A percentile compares a stretch with the other conserved stretches of the same genome.
These are phyloP conservation scores for Poecile montanus DNA, from an alignment of 2,797 vertebrate genomes.

Conservation along the genomic window DNA sequence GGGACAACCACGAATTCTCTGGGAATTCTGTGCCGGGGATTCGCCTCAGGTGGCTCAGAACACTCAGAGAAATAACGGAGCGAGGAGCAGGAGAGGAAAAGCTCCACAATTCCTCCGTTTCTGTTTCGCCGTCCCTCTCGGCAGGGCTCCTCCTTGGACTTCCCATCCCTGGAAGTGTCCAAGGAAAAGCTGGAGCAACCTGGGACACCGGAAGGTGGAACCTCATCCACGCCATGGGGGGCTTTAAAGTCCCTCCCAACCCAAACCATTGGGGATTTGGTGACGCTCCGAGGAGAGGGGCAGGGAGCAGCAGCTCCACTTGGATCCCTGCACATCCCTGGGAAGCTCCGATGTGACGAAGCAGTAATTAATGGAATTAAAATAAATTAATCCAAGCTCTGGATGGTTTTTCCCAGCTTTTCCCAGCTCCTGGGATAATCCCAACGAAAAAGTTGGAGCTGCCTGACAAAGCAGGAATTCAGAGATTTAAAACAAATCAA, in stretches of 20 bases:
- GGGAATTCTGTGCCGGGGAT: neutral
- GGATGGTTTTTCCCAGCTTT: neutral
- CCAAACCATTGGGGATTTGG: neutral
- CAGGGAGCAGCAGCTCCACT: rapidly evolving
- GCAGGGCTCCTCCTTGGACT: neutral
- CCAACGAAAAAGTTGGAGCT: neutral
- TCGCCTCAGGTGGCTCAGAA: rapidly evolving
- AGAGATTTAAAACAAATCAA: neutral
- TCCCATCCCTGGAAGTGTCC: neutral
- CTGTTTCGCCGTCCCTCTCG: rapidly evolving
- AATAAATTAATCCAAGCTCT: neutral
- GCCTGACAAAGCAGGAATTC: neutral
- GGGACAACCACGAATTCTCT: neutral
- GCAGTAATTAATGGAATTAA: neutral
- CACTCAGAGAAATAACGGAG: neutral
- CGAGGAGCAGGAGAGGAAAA: neutral
- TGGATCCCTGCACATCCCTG: neutral
- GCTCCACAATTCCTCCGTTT: rapidly evolving
- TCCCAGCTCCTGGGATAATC: neutral
- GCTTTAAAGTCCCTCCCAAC: neutral
- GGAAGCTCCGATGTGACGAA: rapidly evolving
- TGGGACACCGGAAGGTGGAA: neutral
- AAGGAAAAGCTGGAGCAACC: neutral
- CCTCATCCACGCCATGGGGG: neutral
- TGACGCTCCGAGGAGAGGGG: rapidly evolving